A percentile compares a stretch with the other conserved stretches of the same genome.
Conservation (phyloP, 2,888 invertebrate species). For the Lasioglossum lativentre region DNA sequence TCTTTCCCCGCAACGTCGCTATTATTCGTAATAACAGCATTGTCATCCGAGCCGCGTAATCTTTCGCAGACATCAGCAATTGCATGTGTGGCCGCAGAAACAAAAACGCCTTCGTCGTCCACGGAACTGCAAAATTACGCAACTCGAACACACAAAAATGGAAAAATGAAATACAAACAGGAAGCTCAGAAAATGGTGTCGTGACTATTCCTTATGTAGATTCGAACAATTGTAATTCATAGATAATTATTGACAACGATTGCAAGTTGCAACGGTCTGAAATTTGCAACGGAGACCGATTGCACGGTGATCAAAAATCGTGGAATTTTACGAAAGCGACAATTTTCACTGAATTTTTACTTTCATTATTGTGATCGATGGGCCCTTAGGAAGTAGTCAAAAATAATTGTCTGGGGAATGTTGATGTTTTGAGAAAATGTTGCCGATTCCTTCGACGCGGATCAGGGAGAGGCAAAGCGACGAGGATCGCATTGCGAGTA, state of each 20-base stretch:
- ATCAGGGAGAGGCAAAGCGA: background rate
- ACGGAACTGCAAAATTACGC: background rate
- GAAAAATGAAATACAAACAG: background rate
- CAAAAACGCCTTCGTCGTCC: background rate
- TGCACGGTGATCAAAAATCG: background rate
- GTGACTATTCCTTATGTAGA: background rate
- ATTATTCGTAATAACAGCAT: background rate
- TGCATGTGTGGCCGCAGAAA: background rate
- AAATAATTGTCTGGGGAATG: too few species aligned
- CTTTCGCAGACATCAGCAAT: slow-evolving; percentile 7
- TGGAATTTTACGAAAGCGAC: too few species aligned
- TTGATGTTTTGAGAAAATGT: background rate
- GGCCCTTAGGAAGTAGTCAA: too few species aligned
- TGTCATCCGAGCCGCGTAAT: background rate
- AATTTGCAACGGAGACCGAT: background rate
- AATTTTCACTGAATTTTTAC: too few species aligned
- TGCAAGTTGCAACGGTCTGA: background rate
- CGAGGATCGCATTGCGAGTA: background rate
- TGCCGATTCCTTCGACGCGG: background rate
- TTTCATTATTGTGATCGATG: too few species aligned
- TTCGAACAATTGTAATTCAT: background rate
- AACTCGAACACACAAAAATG: background rate
- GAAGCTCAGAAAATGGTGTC: background rate
- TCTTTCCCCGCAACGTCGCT: background rate
- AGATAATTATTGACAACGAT: background rate